These are phyloP conservation scores for Acanthurus tractus DNA, from an alignment of 2,797 vertebrate genomes.

Conservation along the genomic window DNA sequence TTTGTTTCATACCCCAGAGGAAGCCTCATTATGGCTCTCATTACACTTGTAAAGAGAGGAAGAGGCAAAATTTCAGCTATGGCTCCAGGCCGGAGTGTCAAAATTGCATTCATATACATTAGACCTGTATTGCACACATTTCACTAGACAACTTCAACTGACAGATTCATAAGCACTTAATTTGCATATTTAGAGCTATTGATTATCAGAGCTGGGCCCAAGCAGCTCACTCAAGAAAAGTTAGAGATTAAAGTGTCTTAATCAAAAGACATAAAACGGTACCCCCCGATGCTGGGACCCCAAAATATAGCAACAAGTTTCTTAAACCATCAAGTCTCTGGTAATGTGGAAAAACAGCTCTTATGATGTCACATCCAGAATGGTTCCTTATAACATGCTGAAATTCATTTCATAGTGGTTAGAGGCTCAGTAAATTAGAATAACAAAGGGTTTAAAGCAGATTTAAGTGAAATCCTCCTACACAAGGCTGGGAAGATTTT, in stretches of 20 bases:
- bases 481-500: neutral
- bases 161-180: neutral
- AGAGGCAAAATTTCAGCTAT: neutral
- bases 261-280: neutral
- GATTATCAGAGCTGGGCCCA: neutral
- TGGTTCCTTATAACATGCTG: neutral
- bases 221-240: neutral
- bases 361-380: neutral
- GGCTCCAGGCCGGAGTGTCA: neutral
- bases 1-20: neutral
- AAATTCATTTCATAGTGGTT: neutral
- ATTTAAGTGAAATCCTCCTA: slow-evolving; percentile 10
- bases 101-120: slow-evolving; percentile 9
- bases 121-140: neutral
- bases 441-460: slow-evolving; percentile 1
- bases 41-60: slow-evolving; percentile 16
- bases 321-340: neutral
- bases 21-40: slow-evolving; percentile 15
- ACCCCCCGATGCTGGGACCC: too few species aligned
- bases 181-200: neutral
- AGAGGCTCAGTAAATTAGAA: neutral
- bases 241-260: neutral
- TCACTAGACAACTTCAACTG: neutral
- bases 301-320: neutral
- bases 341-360: slow-evolving; percentile 14